Base-by-base conservation (phyloP, 1,140 invertebrate genomes). In the Temnothorax nylanderi region DNA sequence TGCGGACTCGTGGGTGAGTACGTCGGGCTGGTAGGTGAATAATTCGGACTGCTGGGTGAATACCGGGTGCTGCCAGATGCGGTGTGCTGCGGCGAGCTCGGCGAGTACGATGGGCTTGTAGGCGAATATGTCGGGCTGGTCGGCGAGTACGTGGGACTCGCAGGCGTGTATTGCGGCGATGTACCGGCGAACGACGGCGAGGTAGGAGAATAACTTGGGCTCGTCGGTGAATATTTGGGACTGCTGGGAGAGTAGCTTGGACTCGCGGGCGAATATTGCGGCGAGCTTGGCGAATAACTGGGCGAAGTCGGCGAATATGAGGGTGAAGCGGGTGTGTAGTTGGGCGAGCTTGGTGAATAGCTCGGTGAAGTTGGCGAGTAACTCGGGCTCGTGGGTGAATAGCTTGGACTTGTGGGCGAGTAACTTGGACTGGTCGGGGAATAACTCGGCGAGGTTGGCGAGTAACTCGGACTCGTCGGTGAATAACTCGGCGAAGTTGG, bases 101-200 rank as follows among this genome's bases (percentile, higher is more conserved):
- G 96, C 10, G 96, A 97, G 90, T 97, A 98, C n/a, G 95, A 96
- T 0, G 97, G 97, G 74, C 96, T 96, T 0, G 97, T 97, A 1
- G 97, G 98, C 0, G 97, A 98, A 92, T 99, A 99, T 13, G 97
- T 97, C 0, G 98, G 98, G 93, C 96, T 97, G 32, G 98, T 97
- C 0, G 98, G 98, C 0, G 97, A 98, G 93, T 99, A 99, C 0
- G 96, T 97, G 0, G 98, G 98, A 74, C 97, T 97, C 6, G 97
- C 96, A 0, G 98, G 97, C 1, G 97, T 97, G 92, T 98, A 99
- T 82, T 97, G 97, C 1, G 98, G 98, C 41, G 97, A 98, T 10
- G 98, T 97, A 0, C 96, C 95, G 10, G 97, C 94, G 97, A 98
- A 65, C 96, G 98, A 95, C 1, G 98, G 98, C 2, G 96, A 98